Base-by-base conservation (phyloP, 2,888 invertebrate genomes). In the Parnassius smintheus region DNA sequence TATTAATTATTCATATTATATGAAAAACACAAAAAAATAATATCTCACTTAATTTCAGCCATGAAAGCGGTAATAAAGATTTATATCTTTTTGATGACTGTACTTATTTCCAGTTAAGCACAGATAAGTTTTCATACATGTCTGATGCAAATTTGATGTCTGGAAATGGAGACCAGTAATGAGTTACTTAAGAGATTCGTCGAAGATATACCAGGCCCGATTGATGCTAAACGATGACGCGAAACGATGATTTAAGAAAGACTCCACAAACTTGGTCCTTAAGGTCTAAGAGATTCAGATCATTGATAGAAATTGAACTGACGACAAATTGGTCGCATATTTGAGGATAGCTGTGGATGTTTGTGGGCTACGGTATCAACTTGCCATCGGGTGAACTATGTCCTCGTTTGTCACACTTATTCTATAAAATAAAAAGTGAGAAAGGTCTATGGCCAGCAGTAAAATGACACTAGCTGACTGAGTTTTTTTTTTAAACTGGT, bases 51-150 rank as follows among this genome's bases (percentile, higher is more conserved):
- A 2, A 46, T 63, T 75, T 65, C 70, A 73, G 72, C 68, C 50
- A 73, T 60, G 80, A 85, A 83, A 85, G 77, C 77, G 18, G 64
- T 68, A n/a, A 70, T 68, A 72, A 79, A 74, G 72, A 72, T 80
- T 65, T 42, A 73, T 3, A 61, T 83, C 41, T 68, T 83, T 44
- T 58, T 91, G 44, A 66, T 76, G 48, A 56, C 80, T 48, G 60
- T 84, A 18, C 68, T 77, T 11, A 74, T 75, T 22, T n/a, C 83
- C 22, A 81, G 80, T 2, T 70, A 83, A 56, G 91, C 91, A 3
- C 95, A 95, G 77, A 90, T 95, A 45, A 94, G 95, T 0, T 92
- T 92, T 54, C 95, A 94, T 74, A 95, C 95, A 7, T 93, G 94
- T 9, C 74, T 82, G 1, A 80, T 86, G 9, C 89, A 93, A 0